These are phyloP conservation scores for Apotomis betuletana DNA, from an alignment of 2,888 invertebrate genomes.

Conservation along the genomic window DNA sequence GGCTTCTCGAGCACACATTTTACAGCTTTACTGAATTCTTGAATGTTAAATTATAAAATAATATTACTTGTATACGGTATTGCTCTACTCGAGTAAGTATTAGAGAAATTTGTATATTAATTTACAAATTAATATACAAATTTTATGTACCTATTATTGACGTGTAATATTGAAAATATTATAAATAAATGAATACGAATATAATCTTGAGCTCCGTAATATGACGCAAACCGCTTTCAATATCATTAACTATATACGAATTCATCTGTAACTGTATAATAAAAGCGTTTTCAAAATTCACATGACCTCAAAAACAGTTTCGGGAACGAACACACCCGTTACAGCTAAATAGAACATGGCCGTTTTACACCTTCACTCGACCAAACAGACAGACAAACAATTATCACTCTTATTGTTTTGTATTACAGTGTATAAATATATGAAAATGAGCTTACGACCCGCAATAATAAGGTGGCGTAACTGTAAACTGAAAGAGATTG, in stretches of 20 bases:
- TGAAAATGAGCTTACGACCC: constrained; percentile 6
- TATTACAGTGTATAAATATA: constrained; percentile 22
- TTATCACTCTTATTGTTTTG: constrained; percentile 15
- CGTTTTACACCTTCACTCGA: neutral
- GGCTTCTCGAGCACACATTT: too few species aligned
- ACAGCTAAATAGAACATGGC: constrained; percentile 39
- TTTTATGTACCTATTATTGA: too few species aligned
- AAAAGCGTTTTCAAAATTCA: constrained; percentile 18
- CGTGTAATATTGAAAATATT: too few species aligned
- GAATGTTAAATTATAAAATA: too few species aligned
- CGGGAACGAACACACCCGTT: constrained; percentile 40
- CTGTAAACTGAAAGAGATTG: constrained; percentile 29
- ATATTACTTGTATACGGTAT: too few species aligned
- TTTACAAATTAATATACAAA: too few species aligned
- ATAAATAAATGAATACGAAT: too few species aligned
- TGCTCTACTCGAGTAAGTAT: too few species aligned
- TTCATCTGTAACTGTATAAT: neutral
- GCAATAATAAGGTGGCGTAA: constrained; percentile 17
- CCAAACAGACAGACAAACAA: constrained; percentile 6
- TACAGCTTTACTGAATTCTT: too few species aligned
- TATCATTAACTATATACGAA: neutral
- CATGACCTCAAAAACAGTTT: constrained; percentile 15
- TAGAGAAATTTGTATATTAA: too few species aligned
- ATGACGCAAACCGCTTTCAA: neutral
- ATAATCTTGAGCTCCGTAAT: too few species aligned